These are phyloP conservation scores for Cataglyphis altisquamis DNA, from an alignment of 2,888 invertebrate genomes.

Conservation along the genomic window DNA sequence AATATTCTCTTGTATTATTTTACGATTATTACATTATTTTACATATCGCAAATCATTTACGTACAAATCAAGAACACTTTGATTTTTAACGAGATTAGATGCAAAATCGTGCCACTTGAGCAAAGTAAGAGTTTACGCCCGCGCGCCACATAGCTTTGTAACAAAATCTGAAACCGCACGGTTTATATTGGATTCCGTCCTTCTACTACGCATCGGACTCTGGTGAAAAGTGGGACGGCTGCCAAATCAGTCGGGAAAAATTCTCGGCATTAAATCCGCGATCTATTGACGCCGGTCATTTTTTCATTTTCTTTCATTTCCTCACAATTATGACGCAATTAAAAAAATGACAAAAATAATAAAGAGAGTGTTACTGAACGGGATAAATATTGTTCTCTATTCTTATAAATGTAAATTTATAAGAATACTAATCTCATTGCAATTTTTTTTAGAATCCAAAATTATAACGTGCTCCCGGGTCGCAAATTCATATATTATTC, in stretches of 20 bases:
- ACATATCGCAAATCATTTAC: constrained; percentile 30
- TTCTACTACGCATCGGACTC: constrained; percentile 63
- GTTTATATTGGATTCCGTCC: constrained; percentile 57
- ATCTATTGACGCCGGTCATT: constrained; percentile 67
- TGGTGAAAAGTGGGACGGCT: constrained; percentile 66
- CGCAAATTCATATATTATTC: not conserved
- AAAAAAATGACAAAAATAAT: not conserved
- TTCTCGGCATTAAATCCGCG: constrained; percentile 40
- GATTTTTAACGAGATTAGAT: not conserved
- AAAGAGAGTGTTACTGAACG: constrained; percentile 1
- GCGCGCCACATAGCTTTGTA: not conserved
- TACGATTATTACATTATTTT: not conserved
- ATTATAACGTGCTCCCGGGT: not conserved
- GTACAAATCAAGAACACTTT: not conserved
- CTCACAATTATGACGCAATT: constrained; percentile 18
- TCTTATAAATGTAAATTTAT: not conserved
- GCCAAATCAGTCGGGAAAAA: constrained; percentile 64
- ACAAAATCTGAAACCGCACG: constrained; percentile 61
- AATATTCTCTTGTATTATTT: not conserved
- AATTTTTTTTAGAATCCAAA: not conserved
- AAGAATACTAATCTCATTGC: not conserved
- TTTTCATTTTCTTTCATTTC: constrained; percentile 48
- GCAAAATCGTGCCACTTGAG: constrained; percentile 6
- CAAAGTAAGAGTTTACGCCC: constrained; percentile 3
- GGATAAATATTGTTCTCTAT: not conserved